Percentiles rank a stretch among this genome's conserved stretches.
These are phyloP conservation scores for Ariolimax columbianus DNA, from an alignment of 2,888 invertebrate species.

Conservation along the genomic window DNA sequence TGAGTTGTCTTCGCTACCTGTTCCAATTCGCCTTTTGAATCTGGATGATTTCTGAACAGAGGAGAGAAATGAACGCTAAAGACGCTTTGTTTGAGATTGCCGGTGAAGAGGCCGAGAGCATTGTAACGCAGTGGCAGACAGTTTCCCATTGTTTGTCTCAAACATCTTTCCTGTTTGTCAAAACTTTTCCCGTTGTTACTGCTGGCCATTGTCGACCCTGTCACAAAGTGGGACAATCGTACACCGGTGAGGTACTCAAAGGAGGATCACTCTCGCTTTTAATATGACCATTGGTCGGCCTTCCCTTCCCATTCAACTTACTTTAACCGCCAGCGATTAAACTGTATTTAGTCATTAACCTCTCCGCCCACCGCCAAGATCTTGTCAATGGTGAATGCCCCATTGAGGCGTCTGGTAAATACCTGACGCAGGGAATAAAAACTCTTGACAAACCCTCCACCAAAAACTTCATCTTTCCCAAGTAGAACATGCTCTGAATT, in stretches of 20 bases:
- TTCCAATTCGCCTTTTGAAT: slow-evolving; percentile 11
- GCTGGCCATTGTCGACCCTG: background rate
- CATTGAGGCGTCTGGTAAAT: slow-evolving; percentile 10
- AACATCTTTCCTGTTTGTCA: slow-evolving; percentile 37
- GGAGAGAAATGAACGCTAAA: background rate
- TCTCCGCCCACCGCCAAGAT: background rate
- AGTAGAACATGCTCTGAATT: background rate
- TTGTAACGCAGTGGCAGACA: slow-evolving; percentile 12
- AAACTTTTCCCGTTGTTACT: background rate
- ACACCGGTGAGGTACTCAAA: background rate
- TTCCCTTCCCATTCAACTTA: background rate
- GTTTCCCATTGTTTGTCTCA: slow-evolving; percentile 27
- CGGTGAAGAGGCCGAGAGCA: background rate
- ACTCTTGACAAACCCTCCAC: background rate
- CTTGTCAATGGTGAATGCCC: background rate
- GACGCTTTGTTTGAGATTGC: background rate
- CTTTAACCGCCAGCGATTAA: slow-evolving; percentile 25
- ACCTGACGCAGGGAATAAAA: background rate
- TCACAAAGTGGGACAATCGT: slow-evolving; percentile 22
- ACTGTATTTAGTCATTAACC: slow-evolving; percentile 22
- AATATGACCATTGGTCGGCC: background rate
- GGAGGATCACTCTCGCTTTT: background rate
- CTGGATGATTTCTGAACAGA: background rate
- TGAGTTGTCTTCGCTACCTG: slow-evolving; percentile 5
- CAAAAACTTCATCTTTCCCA: background rate